Conservation (phyloP, 2,888 invertebrate species). For the Pachymerium ferrugineum region DNA sequence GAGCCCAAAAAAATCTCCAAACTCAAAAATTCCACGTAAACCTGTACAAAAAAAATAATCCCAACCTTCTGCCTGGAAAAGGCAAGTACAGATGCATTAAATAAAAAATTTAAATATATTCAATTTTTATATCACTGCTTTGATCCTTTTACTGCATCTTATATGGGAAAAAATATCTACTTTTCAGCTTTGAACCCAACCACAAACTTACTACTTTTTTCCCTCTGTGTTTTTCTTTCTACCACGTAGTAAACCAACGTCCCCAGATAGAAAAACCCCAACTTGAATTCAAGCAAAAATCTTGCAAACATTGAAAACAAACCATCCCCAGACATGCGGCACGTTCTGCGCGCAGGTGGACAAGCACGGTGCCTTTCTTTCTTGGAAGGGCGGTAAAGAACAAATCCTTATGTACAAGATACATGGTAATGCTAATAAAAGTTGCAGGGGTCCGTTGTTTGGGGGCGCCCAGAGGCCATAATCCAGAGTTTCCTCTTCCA, state of each 20-base stretch:
- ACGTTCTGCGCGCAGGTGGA: neutral
- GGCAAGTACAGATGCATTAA: too few species aligned
- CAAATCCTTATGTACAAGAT: neutral
- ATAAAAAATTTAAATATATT: too few species aligned
- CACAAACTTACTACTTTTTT: neutral
- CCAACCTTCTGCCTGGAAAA: too few species aligned
- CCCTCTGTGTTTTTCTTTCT: neutral
- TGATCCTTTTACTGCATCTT: too few species aligned
- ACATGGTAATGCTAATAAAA: slow-evolving; percentile 10
- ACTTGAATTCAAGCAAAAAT: neutral
- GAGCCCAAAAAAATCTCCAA: too few species aligned
- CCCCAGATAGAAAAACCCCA: neutral
- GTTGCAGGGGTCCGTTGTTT: slow-evolving; percentile 10
- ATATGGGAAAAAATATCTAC: too few species aligned
- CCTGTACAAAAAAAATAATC: too few species aligned
- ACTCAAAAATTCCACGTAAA: too few species aligned
- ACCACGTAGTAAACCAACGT: neutral
- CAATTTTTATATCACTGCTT: too few species aligned
- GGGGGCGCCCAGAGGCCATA: neutral
- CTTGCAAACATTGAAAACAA: neutral
- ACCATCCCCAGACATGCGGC: neutral
- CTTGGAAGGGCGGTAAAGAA: neutral
- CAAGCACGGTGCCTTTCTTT: neutral
- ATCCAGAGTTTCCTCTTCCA: neutral
- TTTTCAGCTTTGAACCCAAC: too few species aligned